These are phyloP conservation scores for Chymomyza costata DNA, from an alignment of 1,140 invertebrate genomes.

Conservation along the genomic window DNA sequence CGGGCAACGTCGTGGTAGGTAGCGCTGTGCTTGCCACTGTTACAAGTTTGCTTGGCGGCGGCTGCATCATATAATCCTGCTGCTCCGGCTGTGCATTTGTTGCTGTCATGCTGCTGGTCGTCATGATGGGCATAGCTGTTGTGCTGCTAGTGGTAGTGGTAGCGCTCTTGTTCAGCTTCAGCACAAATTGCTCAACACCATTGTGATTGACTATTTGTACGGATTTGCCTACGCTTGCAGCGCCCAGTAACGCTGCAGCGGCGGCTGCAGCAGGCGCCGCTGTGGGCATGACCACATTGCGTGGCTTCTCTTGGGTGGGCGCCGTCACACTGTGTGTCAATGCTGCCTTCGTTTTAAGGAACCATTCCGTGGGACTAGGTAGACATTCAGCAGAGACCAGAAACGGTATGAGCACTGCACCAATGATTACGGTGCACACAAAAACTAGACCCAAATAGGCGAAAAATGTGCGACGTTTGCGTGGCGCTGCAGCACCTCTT, in stretches of 20 bases:
- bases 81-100: slow-evolving; percentile 6
- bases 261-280: background rate
- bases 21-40: background rate
- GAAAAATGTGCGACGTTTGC: slow-evolving; percentile 59
- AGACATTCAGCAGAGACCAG: slow-evolving; percentile 67
- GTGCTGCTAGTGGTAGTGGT: background rate
- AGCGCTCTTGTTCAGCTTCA: slow-evolving; percentile 55
- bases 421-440: slow-evolving; percentile 70
- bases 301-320: background rate
- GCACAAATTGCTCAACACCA: slow-evolving; percentile 58
- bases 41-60: background rate
- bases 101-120: slow-evolving; percentile 7
- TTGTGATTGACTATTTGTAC: slow-evolving; percentile 62
- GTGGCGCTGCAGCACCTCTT: slow-evolving; percentile 21
- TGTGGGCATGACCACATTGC: background rate
- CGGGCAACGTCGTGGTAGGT: slow-evolving; percentile 7
- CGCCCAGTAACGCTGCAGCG: slow-evolving; percentile 15
- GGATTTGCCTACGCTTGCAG: slow-evolving; percentile 29
- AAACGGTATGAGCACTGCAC: slow-evolving; percentile 68
- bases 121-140: slow-evolving; percentile 6
- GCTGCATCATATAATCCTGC: background rate
- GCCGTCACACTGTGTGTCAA: slow-evolving; percentile 43
- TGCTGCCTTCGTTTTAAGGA: slow-evolving; percentile 72
- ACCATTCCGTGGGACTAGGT: slow-evolving; percentile 71
- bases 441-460: slow-evolving; percentile 70